These are phyloP conservation scores for Ormyrus nitidulus DNA, from an alignment of 2,888 invertebrate species.

Conservation along the genomic window DNA sequence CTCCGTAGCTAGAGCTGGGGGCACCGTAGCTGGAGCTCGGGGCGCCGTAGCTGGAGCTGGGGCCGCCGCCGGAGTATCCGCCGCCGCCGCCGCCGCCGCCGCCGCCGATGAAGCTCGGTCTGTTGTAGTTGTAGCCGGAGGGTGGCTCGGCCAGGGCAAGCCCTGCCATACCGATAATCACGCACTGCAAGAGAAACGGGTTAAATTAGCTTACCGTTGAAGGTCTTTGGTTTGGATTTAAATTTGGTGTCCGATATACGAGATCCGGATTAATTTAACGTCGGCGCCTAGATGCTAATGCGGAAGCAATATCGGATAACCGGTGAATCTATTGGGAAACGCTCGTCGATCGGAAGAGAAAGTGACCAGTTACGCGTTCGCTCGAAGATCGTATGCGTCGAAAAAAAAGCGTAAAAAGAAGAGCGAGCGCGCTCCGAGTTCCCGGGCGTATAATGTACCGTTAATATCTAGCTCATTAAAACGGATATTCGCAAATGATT, in stretches of 20 bases:
- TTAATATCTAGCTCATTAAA: slow-evolving; percentile 4
- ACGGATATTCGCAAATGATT: not conserved
- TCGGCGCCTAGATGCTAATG: not conserved
- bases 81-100: slow-evolving; percentile 75
- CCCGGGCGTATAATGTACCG: not conserved
- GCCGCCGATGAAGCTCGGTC: slow-evolving; percentile 80
- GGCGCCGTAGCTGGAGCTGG: slow-evolving; percentile 79
- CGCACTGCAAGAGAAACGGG: slow-evolving; percentile 80
- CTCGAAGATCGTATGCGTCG: not conserved
- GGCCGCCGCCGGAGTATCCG: slow-evolving; percentile 76
- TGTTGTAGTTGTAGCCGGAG: slow-evolving; percentile 75
- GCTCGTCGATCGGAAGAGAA: slow-evolving; percentile 48
- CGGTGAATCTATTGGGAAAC: slow-evolving; percentile 36
- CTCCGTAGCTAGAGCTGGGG: slow-evolving; percentile 76
- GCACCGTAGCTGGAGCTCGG: slow-evolving; percentile 80
- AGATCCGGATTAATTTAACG: not conserved
- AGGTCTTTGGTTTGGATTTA: not conserved
- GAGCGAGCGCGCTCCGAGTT: not conserved
- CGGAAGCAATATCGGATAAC: slow-evolving; percentile 30
- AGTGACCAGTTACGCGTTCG: slow-evolving; percentile 44
- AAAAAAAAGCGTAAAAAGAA: not conserved
- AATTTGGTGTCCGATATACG: not conserved
- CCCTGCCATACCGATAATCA: slow-evolving; percentile 88
- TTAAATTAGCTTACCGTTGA: not conserved
- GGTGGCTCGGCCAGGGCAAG: slow-evolving; percentile 86